Evolutionary conservation across 2,113 vertebrate species (phyloP).

Genomic region (Ailuropoda melanoleuca): DNA sequence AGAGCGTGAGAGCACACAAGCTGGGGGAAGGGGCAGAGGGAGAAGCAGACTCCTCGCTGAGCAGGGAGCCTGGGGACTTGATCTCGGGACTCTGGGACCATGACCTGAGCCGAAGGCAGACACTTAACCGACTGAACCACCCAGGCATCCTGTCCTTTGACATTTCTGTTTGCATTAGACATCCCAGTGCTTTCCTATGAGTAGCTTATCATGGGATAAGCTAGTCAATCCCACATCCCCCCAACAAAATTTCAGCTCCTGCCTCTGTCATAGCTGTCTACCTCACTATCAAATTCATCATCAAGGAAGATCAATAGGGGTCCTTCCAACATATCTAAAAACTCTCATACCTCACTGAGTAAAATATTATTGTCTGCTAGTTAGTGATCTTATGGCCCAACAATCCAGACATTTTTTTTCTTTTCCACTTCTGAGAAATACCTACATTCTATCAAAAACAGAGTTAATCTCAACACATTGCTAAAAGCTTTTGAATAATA

Average conservation of each 20-base stretch:
- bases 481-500: not conserved
- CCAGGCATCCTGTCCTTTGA: not conserved
- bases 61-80: too few species aligned
- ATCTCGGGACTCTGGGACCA: too few species aligned
- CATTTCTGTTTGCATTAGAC: not conserved
- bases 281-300: not conserved
- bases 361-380: not conserved
- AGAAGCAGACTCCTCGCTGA: too few species aligned
- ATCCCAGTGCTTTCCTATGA: not conserved
- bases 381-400: not conserved
- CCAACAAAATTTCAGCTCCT: not conserved
- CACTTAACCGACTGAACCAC: too few species aligned
- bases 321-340: not conserved
- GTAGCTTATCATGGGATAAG: not conserved
- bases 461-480: not conserved
- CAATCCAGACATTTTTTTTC: not conserved
- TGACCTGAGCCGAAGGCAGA: too few species aligned
- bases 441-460: not conserved
- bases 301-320: not conserved
- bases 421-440: not conserved
- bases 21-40: too few species aligned
- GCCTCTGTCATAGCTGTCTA: not conserved
- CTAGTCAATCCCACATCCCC: not conserved
- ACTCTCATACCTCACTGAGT: not conserved
- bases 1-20: too few species aligned